A percentile compares a stretch with the other conserved stretches of the same genome.
phyloP scores from a whole-genome alignment of 2,113 vertebrate genomes.

The Pelmatolapia mariae region DNA sequence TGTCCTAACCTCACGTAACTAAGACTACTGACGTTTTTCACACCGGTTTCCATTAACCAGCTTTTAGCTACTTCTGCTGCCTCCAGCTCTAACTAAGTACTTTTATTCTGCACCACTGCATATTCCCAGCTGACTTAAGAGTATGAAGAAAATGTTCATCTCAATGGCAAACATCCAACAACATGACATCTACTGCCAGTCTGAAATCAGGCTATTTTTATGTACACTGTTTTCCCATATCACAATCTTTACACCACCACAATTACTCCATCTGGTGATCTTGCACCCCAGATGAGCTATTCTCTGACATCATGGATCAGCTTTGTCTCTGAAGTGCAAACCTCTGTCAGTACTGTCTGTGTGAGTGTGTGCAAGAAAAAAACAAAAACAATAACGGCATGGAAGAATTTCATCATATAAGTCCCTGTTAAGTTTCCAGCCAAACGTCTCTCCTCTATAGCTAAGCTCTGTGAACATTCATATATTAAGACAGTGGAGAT shows the following conservation, averaged over 20 bases:
- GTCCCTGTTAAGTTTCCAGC: neutral
- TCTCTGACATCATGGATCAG: neutral
- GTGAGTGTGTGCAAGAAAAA: neutral
- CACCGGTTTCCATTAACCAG: neutral
- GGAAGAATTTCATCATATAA: neutral
- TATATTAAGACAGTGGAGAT: slow-evolving; percentile 45
- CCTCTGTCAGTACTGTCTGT: neutral
- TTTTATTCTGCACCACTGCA: neutral
- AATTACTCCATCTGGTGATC: neutral
- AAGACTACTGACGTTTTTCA: neutral
- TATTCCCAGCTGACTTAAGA: neutral
- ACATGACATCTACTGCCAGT: slow-evolving; percentile 41
- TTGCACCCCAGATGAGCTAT: neutral
- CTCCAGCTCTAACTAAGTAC: neutral
- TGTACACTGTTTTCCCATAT: slow-evolving; percentile 33
- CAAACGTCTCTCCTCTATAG: slow-evolving; percentile 7
- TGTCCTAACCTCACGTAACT: neutral
- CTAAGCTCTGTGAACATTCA: slow-evolving; percentile 57
- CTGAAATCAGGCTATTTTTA: slow-evolving; percentile 19
- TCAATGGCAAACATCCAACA: slow-evolving; percentile 22
- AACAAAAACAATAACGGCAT: neutral
- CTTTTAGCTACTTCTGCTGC: neutral
- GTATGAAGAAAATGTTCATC: neutral
- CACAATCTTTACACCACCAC: slow-evolving; percentile 21
- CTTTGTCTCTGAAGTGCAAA: neutral